Evolutionary conservation across 1,140 invertebrate genomes (phyloP).

Genomic region (Medauroidea extradentata): DNA sequence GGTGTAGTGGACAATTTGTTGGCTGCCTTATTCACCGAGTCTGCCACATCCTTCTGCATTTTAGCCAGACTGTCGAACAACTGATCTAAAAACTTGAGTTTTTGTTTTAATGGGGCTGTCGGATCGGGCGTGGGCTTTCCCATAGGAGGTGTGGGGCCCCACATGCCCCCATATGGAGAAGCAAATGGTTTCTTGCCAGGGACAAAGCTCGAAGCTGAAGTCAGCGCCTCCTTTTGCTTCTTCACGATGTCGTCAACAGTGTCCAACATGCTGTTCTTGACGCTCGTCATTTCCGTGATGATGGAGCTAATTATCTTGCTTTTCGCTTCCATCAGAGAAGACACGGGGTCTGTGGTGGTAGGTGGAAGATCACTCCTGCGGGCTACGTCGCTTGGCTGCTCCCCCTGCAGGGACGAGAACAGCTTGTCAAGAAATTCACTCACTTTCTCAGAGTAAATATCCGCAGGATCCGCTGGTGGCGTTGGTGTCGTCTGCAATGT

Average conservation of each 20-base stretch:
- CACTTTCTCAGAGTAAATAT: constrained; percentile 40
- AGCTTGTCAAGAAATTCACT: constrained; percentile 38
- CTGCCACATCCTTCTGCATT: constrained; percentile 40
- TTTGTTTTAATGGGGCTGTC: constrained; percentile 37
- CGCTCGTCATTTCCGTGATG: constrained; percentile 33
- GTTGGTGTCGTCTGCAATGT: constrained; percentile 27
- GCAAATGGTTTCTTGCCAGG: constrained; percentile 30
- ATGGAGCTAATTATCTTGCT: constrained; percentile 39
- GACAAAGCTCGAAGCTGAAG: constrained; percentile 21
- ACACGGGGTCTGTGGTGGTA: neutral
- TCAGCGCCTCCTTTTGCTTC: constrained; percentile 31
- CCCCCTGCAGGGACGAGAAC: constrained; percentile 19
- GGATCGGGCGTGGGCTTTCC: constrained; percentile 31
- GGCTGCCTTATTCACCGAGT: constrained; percentile 29
- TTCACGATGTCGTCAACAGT: constrained; percentile 37
- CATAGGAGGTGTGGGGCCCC: constrained; percentile 21
- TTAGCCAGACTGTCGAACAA: constrained; percentile 43
- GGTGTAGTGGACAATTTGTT: constrained; percentile 18
- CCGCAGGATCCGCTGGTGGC: constrained; percentile 28
- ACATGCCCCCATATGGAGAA: neutral
- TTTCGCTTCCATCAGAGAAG: constrained; percentile 28
- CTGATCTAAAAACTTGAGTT: constrained; percentile 38
- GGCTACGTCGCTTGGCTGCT: neutral
- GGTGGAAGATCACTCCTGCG: neutral
- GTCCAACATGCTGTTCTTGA: constrained; percentile 39